Base-by-base conservation (phyloP, 2,113 vertebrate species). In the Bubo scandiacus region DNA sequence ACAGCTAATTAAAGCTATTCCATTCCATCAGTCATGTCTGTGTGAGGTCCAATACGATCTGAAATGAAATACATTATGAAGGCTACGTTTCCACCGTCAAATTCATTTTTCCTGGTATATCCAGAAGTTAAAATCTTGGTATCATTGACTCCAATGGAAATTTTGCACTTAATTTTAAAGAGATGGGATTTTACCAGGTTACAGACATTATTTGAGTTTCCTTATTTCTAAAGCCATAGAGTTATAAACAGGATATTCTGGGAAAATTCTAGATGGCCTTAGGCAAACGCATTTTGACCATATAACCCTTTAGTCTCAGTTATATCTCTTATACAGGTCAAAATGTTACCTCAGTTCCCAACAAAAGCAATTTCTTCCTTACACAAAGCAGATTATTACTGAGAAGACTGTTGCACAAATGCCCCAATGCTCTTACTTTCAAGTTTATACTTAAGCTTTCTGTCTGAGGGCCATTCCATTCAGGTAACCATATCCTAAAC, bases 1-100 rank as follows among this genome's bases (percentile, higher is more conserved):
- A 95, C 95, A 97, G 91, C 74, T 97, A 96, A 96, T 95, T 94
- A 95, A 97, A 95, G 15, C 14, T 92, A 72, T 94, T 94, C 57
- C 34, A 52, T 94, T 91, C 72, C 66, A 85, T 75, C 94, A 82
- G 81, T 94, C 81, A 73, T 55, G 25, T 93, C 93, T 95, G 40
- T 92, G 34, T 92, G 79, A 93, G 51, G 59, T 73, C 79, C 54
- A 90, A n/a, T 80, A 55, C 94, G 91, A 95, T 58, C 36, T 85
- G 70, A 97, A 96, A 88, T 82, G 20, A 95, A 87, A 90, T 81
- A 25, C 6, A 45, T 92, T 85, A 80, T 14, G 38, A 91, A 93
- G 12, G 32, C 73, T 75, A 55, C 0, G 3, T 30, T 89, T 90
- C 84, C 87, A 77, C 49, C 89, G 54, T 32, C 43, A 65, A 84